Evolutionary conservation across 2,888 invertebrate species (phyloP), one percentile per base, ranked within the genome.

Genomic region (Lasius fuliginosus): DNA sequence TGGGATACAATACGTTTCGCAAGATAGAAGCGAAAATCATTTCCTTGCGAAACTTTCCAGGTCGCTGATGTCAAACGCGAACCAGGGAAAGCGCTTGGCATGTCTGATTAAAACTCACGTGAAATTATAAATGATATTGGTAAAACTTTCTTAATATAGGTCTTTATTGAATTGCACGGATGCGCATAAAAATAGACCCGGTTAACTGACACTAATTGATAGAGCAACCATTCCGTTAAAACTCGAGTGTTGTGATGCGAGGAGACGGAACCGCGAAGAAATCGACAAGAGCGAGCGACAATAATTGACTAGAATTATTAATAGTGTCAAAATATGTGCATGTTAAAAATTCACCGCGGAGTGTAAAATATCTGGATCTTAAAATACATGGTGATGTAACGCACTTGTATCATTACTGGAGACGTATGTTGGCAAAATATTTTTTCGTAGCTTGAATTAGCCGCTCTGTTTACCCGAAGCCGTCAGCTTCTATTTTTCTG

Each of bases 31-130:
- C 79, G 36, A 81, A 81, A 81, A 81, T 81, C 27, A 71, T 81
- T 81, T 71, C 36, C 79, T 81, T 73, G 79, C 79, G 73, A 81
- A 81, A 81, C 79, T 81, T 81, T 81, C 73, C 73, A 81, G 73
- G 79, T 81, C 73, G 46, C 9, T 18, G 60, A 60, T 81, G 79
- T 81, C 79, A 81, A 81, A 81, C 46, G 36, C 42, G 73, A 46
- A 81, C 27, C 36, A 58, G 79, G 79, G 79, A 81, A 81, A 81
- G 79, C 60, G 60, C 71, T 79, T 71, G 71, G 58, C 27, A 81
- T 18, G 33, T 60, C 46, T 79, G 27, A 81, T 81, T 81, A 81
- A 81, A 60, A 81, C 73, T 81, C 71, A 36, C 15, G 58, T 81
- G 79, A 81, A 73, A 81, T 81, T 81, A 81, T 81, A 71, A 81